These are phyloP conservation scores for Dicycla oo DNA, from an alignment of 2,888 invertebrate species.

Conservation along the genomic window DNA sequence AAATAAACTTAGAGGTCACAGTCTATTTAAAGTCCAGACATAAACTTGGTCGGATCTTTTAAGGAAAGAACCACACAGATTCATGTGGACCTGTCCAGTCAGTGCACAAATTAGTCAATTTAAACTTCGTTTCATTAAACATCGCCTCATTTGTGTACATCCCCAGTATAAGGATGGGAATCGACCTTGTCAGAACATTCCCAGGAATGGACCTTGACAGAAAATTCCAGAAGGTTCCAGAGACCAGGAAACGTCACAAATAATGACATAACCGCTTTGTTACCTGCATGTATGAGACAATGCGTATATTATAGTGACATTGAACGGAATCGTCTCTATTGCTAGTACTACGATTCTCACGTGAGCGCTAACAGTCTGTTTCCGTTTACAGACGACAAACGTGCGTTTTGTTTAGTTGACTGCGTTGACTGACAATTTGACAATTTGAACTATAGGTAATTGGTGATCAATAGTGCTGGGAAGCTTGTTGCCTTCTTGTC, in stretches of 20 bases:
- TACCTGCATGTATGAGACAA: constrained; percentile 23
- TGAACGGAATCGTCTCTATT: constrained; percentile 40
- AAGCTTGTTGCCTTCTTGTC: background rate
- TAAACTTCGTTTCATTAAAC: background rate
- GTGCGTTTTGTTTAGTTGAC: constrained; percentile 38
- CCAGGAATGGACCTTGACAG: background rate
- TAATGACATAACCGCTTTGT: constrained; percentile 32
- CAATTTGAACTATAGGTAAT: background rate
- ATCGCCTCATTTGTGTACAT: background rate
- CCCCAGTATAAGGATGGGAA: background rate
- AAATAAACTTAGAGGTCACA: background rate
- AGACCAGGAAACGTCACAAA: constrained; percentile 19
- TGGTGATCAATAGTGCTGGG: background rate
- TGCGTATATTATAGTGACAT: constrained; percentile 40
- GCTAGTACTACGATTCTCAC: constrained; percentile 54
- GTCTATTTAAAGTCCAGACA: background rate
- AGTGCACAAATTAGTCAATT: background rate
- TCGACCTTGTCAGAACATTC: constrained; percentile 7
- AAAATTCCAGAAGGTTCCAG: constrained; percentile 10
- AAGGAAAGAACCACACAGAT: background rate
- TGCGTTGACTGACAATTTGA: background rate
- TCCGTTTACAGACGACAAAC: constrained; percentile 48
- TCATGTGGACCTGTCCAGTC: background rate
- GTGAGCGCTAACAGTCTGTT: constrained; percentile 54
- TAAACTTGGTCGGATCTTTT: background rate